Percentiles rank a stretch among this genome's conserved stretches.
These are phyloP conservation scores for Clarias batrachus DNA, from an alignment of 2,113 vertebrate species.

Conservation along the genomic window DNA sequence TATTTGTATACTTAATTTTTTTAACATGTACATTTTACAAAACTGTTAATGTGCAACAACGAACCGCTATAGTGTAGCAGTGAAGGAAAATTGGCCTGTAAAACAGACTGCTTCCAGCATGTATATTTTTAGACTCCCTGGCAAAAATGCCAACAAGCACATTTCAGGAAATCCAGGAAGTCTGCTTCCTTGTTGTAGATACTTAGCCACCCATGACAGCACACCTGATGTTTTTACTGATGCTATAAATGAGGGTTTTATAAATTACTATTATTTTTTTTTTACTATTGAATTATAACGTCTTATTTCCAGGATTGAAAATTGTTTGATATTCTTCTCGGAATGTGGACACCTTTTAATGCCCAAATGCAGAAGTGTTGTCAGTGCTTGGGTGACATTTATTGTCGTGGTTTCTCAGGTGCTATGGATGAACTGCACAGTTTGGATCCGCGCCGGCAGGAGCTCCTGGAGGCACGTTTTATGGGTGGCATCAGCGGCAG, in stretches of 20 bases:
- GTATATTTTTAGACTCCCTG: slow-evolving; percentile 4
- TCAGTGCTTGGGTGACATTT: neutral
- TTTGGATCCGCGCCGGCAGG: slow-evolving; percentile 97
- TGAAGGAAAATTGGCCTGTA: slow-evolving; percentile 1
- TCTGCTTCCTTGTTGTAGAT: slow-evolving; percentile 17
- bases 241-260: neutral
- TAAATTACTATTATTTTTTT: neutral
- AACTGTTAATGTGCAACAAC: neutral
- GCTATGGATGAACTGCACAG: slow-evolving; percentile 99
- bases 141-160: slow-evolving; percentile 19
- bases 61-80: neutral
- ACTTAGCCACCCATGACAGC: neutral
- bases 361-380: neutral
- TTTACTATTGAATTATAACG: neutral
- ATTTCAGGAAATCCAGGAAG: slow-evolving; percentile 27
- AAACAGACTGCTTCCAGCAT: slow-evolving; percentile 21
- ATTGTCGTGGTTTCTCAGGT: slow-evolving; percentile 72
- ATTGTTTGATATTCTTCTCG: neutral
- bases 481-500: slow-evolving; percentile 94
- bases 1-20: neutral
- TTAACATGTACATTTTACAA: neutral
- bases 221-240: slow-evolving; percentile 11
- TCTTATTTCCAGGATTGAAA: neutral
- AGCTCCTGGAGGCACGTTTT: slow-evolving; percentile 95
- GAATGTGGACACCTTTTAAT: neutral